Evolutionary conservation across 2,888 invertebrate species (phyloP).

Genomic region (Formica aserva): DNA sequence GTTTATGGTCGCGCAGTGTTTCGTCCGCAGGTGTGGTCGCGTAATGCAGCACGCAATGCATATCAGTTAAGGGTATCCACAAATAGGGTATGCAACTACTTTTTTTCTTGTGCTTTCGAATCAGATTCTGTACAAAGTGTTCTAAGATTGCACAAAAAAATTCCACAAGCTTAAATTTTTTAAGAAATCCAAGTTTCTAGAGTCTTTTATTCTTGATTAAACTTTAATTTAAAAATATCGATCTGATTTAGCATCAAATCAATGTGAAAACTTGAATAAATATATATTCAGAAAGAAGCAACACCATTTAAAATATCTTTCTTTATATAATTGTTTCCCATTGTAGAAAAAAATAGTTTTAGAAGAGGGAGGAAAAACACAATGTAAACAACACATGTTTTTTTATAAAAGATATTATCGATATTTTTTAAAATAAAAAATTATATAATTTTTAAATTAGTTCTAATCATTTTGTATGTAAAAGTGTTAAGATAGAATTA

Average conservation of each 20-base stretch:
- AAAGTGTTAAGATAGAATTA: background rate
- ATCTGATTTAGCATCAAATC: background rate
- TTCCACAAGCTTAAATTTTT: background rate
- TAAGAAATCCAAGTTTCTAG: background rate
- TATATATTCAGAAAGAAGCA: background rate
- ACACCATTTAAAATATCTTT: background rate
- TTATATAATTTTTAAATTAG: background rate
- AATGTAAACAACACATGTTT: background rate
- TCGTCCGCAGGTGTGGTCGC: slow-evolving; percentile 58
- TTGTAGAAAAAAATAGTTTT: background rate
- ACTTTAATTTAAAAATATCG: background rate
- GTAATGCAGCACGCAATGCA: slow-evolving; percentile 63
- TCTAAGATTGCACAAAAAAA: background rate
- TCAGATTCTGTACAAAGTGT: slow-evolving; percentile 34
- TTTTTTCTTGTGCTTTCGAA: slow-evolving; percentile 54
- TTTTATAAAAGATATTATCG: background rate
- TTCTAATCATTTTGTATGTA: background rate
- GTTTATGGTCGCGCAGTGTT: slow-evolving; percentile 60
- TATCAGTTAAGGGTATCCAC: slow-evolving; percentile 57
- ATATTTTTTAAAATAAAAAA: background rate
- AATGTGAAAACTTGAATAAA: background rate
- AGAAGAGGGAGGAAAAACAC: background rate
- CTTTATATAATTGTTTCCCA: background rate
- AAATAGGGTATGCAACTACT: no score
- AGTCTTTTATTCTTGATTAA: background rate